Evolutionary conservation across 1,140 invertebrate species (phyloP), one percentile per base, ranked within the genome.

Genomic region (Rhyzopertha dominica): DNA sequence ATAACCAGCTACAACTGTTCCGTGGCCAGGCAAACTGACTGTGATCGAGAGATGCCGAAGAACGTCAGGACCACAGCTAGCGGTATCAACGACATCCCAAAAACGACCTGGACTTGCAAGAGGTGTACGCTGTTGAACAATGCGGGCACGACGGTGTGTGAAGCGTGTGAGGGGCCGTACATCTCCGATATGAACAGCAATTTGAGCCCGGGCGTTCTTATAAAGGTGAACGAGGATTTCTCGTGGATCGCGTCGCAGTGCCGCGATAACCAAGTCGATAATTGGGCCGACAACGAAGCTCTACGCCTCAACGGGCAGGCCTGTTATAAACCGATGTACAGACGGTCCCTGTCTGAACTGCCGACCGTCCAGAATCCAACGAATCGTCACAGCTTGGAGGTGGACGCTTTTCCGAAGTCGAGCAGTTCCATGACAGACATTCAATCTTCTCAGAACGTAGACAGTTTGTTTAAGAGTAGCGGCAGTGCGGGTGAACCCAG

Each of bases 101-200:
- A 18, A 58, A 74, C 67, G 29, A 76, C 78, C 5, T 94, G 90
- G 90, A 84, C 85, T 5, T 93, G 90, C 65, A 81, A 81, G 48
- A 88, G 88, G 57, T 93, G 90, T 65, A 93, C 90, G 1, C 72
- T 93, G 30, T 73, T 90, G 4, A 93, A 93, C 70, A 75, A 79
- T 25, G 72, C 74, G 3, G 69, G 74, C 20, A 29, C 56, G 68
- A 32, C 69, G 72, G 20, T 74, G 16, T 83, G 81, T 60, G 78
- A 80, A 41, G 76, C 79, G 0, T 82, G 80, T 51, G 78, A 81
- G 53, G 72, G 78, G 0, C 78, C 78, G 9, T 68, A 72, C 36
- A 72, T 70, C 48, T 67, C 70, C 5, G 72, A 66, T 56, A 52
- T 54, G 12, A 68, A 66, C 51, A 65, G 61, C 45, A 68, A 64